Evolutionary conservation across 1,140 invertebrate species (phyloP), one percentile per base, ranked within the genome.

Genomic region (Ceratoteleas bidentatus): DNA sequence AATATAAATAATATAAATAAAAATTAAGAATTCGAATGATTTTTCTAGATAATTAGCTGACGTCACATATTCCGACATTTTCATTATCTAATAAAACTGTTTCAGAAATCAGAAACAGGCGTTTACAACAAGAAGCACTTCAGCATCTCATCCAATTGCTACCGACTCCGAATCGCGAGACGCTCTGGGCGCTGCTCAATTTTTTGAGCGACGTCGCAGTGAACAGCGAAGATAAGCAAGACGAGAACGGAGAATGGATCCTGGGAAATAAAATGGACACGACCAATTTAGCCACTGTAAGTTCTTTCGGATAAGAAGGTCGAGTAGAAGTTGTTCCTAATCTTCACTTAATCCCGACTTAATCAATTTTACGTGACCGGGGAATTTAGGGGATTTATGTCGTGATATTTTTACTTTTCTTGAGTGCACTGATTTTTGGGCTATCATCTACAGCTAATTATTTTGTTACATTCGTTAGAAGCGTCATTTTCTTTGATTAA

Each of bases 211-310:
- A 94, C 76, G 95, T 98, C 9, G 95, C 96, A 11, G 91, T 94
- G 61, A 94, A 96, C 90, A 93, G 96, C 57, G 93, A 93, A 47
- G 96, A 97, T 89, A 88, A 88, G 33, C 92, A 92, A 74, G 91
- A 92, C 68, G 88, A 92, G 68, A 89, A 90, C 91, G 94, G 94
- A 40, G 93, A 94, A 77, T 92, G 94, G 91, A 73, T 96, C 49
- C 87, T 93, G 24, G 97, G 97, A 2, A 98, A 98, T 92, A 98
- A 97, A 92, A 99, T 99, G 97, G 96, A 98, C 88, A 94, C 95
- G 9, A 95, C 94, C 45, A 98, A 98, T 89, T 91, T 99, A 72
- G 97, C 97, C 0, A 98, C 97, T 4, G 90, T 91, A 66, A 88
- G 85, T 83, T 33, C 10, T 45, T 54, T 74, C 38, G 40, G 40